These are phyloP conservation scores for Melipona beecheii DNA, from an alignment of 2,888 invertebrate genomes.

Conservation along the genomic window DNA sequence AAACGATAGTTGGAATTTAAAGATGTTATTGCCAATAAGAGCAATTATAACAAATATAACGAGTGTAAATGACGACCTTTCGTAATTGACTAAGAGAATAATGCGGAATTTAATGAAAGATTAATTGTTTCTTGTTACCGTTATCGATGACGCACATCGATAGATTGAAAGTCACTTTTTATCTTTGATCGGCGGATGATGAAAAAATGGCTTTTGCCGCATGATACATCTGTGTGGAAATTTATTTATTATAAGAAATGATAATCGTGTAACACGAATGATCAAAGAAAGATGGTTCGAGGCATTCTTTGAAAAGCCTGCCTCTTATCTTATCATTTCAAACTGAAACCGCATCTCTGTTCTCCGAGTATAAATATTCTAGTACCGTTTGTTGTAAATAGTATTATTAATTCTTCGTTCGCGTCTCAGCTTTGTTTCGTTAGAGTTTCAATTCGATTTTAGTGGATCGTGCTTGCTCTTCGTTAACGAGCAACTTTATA, in stretches of 20 bases:
- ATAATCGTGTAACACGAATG: neutral
- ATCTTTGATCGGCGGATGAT: neutral
- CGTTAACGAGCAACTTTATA: neutral
- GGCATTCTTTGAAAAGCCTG: neutral
- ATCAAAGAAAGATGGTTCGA: slow-evolving; percentile 4
- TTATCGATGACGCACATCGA: slow-evolving; percentile 35
- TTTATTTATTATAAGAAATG: neutral
- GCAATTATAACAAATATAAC: neutral
- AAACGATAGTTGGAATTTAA: too few species aligned
- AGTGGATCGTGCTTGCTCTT: neutral
- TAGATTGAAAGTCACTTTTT: slow-evolving; percentile 2
- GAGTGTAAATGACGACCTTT: neutral
- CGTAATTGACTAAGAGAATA: slow-evolving; percentile 1
- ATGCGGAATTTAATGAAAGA: neutral
- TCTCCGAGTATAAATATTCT: slow-evolving; percentile 33
- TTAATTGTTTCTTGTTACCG: slow-evolving; percentile 1
- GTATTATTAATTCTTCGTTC: neutral
- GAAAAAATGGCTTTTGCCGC: neutral
- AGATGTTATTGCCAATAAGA: neutral
- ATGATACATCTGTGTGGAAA: neutral
- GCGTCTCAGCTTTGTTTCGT: neutral
- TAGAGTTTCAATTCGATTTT: slow-evolving; percentile 1
- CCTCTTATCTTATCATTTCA: slow-evolving; percentile 37
- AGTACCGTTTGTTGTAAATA: neutral
- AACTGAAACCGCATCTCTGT: slow-evolving; percentile 9